phyloP scores from a whole-genome alignment of 2,888 invertebrate genomes.

The Cybosia mesomella region DNA sequence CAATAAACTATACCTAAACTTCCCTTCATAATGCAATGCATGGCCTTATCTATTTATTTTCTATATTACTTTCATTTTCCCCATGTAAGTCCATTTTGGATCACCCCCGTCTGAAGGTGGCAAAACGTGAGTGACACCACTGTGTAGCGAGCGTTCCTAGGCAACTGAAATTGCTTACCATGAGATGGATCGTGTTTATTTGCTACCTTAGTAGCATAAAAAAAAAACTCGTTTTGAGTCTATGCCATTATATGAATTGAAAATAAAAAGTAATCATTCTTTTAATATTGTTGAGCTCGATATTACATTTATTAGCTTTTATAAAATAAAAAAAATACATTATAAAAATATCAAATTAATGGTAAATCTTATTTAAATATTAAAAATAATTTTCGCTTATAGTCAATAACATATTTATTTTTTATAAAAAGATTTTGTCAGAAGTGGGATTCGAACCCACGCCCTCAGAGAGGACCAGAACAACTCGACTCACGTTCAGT shows the following conservation, averaged over 20 bases:
- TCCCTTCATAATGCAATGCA: too few relatives aligned
- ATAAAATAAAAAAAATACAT: constrained; percentile 26
- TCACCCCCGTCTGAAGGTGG: too few relatives aligned
- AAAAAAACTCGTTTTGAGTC: background rate
- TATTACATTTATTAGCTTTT: background rate
- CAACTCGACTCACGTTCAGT: constrained; percentile 25
- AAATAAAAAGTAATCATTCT: background rate
- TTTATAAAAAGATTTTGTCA: constrained; percentile 24
- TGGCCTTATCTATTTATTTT: too few relatives aligned
- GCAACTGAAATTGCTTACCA: too few relatives aligned
- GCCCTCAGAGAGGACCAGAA: constrained; percentile 33
- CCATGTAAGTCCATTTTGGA: too few relatives aligned
- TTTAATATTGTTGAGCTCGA: background rate
- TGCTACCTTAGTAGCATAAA: constrained; percentile 1
- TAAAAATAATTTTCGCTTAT: background rate
- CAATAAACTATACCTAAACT: too few relatives aligned
- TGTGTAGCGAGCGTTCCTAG: too few relatives aligned
- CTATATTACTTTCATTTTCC: too few relatives aligned
- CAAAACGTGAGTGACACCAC: too few relatives aligned
- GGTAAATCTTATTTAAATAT: background rate
- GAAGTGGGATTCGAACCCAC: constrained; percentile 35
- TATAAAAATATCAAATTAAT: constrained; percentile 5
- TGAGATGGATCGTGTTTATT: background rate
- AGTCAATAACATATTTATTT: background rate
- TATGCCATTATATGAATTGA: background rate